Evolutionary conservation across 2,888 invertebrate genomes (phyloP).

Genomic region (Diarsia dahlii): DNA sequence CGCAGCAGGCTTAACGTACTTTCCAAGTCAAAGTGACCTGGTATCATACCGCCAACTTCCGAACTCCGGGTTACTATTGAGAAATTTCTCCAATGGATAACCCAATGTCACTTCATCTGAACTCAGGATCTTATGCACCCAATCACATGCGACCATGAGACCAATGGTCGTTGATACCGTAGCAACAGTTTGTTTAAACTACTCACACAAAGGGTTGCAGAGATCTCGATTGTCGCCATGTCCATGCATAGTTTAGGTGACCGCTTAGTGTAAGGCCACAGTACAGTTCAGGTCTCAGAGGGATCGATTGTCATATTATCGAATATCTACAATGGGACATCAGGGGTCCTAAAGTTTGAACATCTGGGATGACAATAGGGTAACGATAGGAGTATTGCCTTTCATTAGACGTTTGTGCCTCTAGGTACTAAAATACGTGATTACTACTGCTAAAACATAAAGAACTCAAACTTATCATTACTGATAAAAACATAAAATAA

Average conservation of each 20-base stretch:
- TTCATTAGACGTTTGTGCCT: conserved; percentile 15
- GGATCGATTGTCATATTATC: not conserved
- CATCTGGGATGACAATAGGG: conserved; percentile 18
- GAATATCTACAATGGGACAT: not conserved
- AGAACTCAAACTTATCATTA: too few species aligned
- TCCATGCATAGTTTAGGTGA: conserved; percentile 1
- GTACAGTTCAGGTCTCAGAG: not conserved
- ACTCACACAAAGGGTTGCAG: conserved; percentile 4
- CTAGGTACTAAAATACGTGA: not conserved
- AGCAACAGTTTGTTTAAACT: not conserved
- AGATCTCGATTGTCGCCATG: not conserved
- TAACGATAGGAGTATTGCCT: not conserved
- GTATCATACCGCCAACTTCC: too few species aligned
- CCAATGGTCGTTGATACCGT: not conserved
- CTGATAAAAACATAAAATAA: too few species aligned
- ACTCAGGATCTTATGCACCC: too few species aligned
- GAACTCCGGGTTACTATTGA: too few species aligned
- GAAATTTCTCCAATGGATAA: too few species aligned
- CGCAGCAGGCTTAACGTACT: too few species aligned
- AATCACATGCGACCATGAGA: too few species aligned
- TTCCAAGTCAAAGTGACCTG: too few species aligned
- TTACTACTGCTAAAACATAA: too few species aligned
- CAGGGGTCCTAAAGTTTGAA: conserved; percentile 19
- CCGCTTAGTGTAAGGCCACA: not conserved
- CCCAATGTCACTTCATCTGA: too few species aligned